Base-by-base conservation (phyloP, 2,797 vertebrate genomes). In the Hippoglossus hippoglossus region DNA sequence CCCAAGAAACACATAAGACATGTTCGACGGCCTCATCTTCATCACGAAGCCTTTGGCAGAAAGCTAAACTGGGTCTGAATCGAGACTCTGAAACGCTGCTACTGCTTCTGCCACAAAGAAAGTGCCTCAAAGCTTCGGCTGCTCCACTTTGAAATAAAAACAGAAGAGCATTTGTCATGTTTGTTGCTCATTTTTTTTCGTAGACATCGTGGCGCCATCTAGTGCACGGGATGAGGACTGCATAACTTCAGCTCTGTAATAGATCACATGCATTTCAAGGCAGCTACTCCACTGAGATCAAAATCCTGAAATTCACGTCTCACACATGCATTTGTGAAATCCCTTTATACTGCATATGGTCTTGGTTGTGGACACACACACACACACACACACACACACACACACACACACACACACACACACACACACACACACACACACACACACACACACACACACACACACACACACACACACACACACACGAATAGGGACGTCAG, bases 151-250 rank as follows among this genome's bases (percentile, higher is more conserved):
- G 31, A 34, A 34, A 34, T 34, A 10, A 34, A 39, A 39, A 13
- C 44, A 18, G 16, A 16, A 19, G 18, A 16, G 16, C 18, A 2
- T 18, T 46, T 46, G 16, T 46, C 18, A 16, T 10, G 46, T 9
- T 47, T 47, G 6, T 19, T 47, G 47, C 11, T 10, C 3, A 21
- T 21, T n/a, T 12, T 64, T 54, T 26, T 44, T 10, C 8, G 24
- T 22, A 80, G 31, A 63, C 53, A 16, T 8, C 58, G 16, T 83
- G 73, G 76, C 77, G 10, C 78, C 87, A 70, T 67, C 90, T 89
- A 73, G 21, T 89, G 88, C 24, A 36, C 5, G 22, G 26, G 64
- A 71, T 58, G 41, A 25, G n/a, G 4, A 77, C 60, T 73, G 58
- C 77, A 71, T 1, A 25, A 16, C 46, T 13, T 22, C 3, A 6